Evolutionary conservation across 2,888 invertebrate genomes (phyloP).

Genomic region (Drosophila mimica): DNA sequence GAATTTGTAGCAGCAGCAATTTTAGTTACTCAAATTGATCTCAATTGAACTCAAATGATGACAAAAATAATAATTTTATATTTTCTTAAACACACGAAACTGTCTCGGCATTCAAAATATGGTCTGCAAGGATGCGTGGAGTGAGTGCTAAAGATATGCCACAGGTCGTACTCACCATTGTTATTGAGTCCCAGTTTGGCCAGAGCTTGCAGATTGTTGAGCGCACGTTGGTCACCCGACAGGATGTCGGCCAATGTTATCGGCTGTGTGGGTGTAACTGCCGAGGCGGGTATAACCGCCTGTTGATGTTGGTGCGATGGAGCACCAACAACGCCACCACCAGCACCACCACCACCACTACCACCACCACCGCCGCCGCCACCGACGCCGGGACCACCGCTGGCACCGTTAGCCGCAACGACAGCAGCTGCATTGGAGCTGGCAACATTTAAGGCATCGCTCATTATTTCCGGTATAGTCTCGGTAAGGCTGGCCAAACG

Average conservation of each 20-base stretch:
- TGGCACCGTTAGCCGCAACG: conserved; percentile 30
- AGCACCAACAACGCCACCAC: conserved; percentile 8
- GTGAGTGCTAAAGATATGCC: not conserved
- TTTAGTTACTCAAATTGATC: not conserved
- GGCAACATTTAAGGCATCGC: conserved; percentile 82
- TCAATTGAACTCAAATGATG: not conserved
- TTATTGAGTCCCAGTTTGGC: conserved; percentile 92
- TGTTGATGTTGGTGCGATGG: conserved; percentile 66
- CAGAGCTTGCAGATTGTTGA: conserved; percentile 95
- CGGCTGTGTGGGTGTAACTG: conserved; percentile 87
- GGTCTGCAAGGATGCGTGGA: not conserved
- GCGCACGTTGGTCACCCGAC: conserved; percentile 90
- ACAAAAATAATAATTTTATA: not conserved
- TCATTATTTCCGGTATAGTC: conserved; percentile 86
- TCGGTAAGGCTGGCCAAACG: conserved; percentile 93
- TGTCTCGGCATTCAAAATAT: not conserved
- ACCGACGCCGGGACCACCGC: conserved; percentile 10
- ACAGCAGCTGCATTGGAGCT: conserved; percentile 39
- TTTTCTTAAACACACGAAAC: not conserved
- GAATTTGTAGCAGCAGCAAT: not conserved
- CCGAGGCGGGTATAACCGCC: conserved; percentile 83
- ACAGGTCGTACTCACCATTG: conserved; percentile 86
- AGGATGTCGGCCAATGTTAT: conserved; percentile 92
- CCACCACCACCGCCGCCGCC: not conserved
- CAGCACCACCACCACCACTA: not conserved